These are phyloP conservation scores for Epinephelus lanceolatus DNA, from an alignment of 2,113 vertebrate species.

Conservation along the genomic window DNA sequence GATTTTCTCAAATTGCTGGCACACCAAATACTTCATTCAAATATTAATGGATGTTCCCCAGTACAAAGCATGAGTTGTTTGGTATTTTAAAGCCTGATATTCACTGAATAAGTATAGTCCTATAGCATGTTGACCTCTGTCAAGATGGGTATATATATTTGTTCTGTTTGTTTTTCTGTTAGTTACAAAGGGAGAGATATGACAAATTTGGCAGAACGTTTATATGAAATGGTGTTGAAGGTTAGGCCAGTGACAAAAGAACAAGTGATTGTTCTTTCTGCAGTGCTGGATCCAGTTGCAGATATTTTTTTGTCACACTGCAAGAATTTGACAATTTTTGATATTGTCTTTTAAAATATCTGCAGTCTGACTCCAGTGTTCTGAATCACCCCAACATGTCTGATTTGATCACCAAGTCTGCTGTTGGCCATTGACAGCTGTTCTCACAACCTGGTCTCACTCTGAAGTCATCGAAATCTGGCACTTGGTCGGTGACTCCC, in stretches of 20 bases:
- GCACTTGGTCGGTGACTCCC: no score
- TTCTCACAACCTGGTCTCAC: background rate
- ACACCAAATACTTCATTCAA: no score
- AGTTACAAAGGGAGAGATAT: no score
- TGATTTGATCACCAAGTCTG: background rate
- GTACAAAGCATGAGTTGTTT: no score
- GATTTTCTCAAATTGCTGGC: conserved; percentile 34
- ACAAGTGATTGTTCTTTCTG: background rate
- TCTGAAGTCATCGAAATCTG: no score
- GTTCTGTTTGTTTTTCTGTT: no score
- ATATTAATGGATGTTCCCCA: no score
- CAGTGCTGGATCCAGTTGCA: background rate
- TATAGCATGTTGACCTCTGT: no score
- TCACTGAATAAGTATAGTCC: no score
- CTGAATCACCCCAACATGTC: background rate
- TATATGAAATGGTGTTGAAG: background rate
- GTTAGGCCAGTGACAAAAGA: background rate
- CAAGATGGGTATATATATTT: no score
- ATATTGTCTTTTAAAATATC: background rate
- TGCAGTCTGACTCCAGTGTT: background rate
- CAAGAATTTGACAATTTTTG: background rate
- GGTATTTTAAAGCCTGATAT: no score
- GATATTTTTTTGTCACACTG: background rate
- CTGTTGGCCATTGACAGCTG: background rate
- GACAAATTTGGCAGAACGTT: no score